Conservation (phyloP, 2,888 invertebrate species). For the Achlya flavicornis region DNA sequence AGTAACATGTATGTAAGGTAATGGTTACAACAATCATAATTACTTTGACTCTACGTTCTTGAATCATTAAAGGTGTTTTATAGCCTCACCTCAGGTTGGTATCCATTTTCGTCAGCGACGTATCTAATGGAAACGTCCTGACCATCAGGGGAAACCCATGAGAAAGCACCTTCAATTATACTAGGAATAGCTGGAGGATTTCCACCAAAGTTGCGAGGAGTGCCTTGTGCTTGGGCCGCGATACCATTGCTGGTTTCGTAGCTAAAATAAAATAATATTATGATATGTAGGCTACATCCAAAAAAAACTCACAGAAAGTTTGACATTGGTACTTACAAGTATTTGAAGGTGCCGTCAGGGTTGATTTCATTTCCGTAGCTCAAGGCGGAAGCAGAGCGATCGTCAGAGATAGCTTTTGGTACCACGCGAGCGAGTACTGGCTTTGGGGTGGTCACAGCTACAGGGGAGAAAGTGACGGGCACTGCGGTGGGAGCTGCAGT, state of each 20-base stretch:
- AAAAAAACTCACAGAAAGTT: background rate
- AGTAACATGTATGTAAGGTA: too few relatives aligned
- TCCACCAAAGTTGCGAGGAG: constrained; percentile 74
- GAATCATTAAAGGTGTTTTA: background rate
- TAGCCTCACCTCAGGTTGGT: constrained; percentile 81
- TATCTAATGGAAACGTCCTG: constrained; percentile 81
- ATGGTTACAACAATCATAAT: background rate
- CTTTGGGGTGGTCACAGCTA: constrained; percentile 12
- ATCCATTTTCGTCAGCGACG: constrained; percentile 87
- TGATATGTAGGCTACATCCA: background rate
- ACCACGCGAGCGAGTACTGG: constrained; percentile 14
- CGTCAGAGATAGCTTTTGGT: constrained; percentile 34
- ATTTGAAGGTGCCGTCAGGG: constrained; percentile 81
- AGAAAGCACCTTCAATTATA: constrained; percentile 82
- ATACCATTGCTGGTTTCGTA: constrained; percentile 86
- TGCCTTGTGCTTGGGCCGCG: constrained; percentile 83
- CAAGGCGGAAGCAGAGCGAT: constrained; percentile 55
- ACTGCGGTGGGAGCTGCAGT: constrained; percentile 12
- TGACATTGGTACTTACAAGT: constrained; percentile 69
- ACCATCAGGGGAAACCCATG: constrained; percentile 85
- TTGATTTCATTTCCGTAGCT: constrained; percentile 71
- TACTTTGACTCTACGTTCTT: background rate
- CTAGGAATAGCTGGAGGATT: constrained; percentile 55
- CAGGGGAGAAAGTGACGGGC: constrained; percentile 16
- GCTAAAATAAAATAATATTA: constrained; percentile 52